Percentiles rank a stretch among this genome's conserved stretches.
Conservation (phyloP, 2,888 invertebrate genomes). For the Poecilus cupreus region DNA sequence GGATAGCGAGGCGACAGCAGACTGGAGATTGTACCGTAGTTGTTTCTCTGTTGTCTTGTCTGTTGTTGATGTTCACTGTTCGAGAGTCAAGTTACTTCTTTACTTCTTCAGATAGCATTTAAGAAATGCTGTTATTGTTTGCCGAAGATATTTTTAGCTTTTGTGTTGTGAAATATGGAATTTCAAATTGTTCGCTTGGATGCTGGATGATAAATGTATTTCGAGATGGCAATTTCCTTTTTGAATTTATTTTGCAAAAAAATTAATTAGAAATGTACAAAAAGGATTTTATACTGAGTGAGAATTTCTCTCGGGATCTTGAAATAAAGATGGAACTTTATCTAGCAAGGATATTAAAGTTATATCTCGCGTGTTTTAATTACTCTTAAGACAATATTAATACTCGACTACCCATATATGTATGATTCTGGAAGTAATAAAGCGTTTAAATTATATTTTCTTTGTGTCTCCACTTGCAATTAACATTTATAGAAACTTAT, state of each 20-base stretch:
- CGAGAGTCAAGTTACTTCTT: not conserved
- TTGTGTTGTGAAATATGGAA: slow-evolving; percentile 12
- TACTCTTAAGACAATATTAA: not conserved
- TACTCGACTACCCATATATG: too few relatives aligned
- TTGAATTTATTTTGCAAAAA: too few relatives aligned
- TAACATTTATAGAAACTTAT: too few relatives aligned
- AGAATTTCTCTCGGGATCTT: too few relatives aligned
- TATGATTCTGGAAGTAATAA: too few relatives aligned
- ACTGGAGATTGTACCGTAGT: not conserved
- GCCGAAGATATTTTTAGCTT: not conserved
- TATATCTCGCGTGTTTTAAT: too few relatives aligned
- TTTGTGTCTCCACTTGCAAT: too few relatives aligned
- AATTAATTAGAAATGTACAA: too few relatives aligned
- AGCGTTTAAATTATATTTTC: too few relatives aligned
- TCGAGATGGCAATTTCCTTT: too few relatives aligned
- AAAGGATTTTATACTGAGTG: too few relatives aligned
- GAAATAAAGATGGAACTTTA: not conserved
- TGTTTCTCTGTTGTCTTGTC: not conserved
- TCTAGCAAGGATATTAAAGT: not conserved
- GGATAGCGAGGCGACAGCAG: not conserved
- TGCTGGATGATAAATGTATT: not conserved
- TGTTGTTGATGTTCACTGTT: slow-evolving; percentile 7
- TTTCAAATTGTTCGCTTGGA: not conserved
- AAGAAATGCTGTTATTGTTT: slow-evolving; percentile 27
- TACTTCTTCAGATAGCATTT: slow-evolving; percentile 14